Evolutionary conservation across 2,888 invertebrate species (phyloP).

Genomic region (Chrysodeixis includens): DNA sequence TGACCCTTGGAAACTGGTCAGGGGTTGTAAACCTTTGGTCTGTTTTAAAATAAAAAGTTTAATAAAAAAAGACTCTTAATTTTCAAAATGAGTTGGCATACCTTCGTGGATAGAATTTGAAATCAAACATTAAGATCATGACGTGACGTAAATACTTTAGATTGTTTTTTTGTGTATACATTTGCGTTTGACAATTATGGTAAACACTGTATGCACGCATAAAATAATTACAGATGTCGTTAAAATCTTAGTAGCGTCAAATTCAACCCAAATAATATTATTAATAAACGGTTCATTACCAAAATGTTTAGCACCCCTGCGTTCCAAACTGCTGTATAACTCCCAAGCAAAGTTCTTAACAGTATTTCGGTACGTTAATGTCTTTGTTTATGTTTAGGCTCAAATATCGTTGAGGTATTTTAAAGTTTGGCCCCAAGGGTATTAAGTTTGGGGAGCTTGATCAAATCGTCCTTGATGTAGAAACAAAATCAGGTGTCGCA

Average conservation of each 20-base stretch:
- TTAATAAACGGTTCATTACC: not conserved
- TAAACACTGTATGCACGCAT: not conserved
- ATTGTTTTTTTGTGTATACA: too few relatives aligned
- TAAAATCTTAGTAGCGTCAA: not conserved
- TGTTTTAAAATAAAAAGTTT: not conserved
- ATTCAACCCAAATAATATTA: not conserved
- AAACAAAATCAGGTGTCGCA: conserved; percentile 17
- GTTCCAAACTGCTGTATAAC: conserved; percentile 50
- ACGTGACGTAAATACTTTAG: too few relatives aligned
- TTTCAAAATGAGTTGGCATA: not conserved
- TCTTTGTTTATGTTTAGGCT: conserved; percentile 59
- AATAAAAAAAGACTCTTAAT: too few relatives aligned
- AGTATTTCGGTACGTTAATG: conserved; percentile 57
- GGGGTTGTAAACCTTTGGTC: not conserved
- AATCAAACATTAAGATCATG: too few relatives aligned
- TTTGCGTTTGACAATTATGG: too few relatives aligned
- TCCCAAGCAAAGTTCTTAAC: conserved; percentile 60
- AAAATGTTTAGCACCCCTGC: conserved; percentile 6
- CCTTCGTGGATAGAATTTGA: not conserved
- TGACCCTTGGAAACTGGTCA: conserved; percentile 37
- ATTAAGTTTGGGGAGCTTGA: conserved; percentile 44
- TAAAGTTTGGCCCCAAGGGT: conserved; percentile 49
- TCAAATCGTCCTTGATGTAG: conserved; percentile 23
- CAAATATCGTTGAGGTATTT: conserved; percentile 55
- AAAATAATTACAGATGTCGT: not conserved